Conservation (phyloP, 2,113 vertebrate species). For the Myiagra hebetior region DNA sequence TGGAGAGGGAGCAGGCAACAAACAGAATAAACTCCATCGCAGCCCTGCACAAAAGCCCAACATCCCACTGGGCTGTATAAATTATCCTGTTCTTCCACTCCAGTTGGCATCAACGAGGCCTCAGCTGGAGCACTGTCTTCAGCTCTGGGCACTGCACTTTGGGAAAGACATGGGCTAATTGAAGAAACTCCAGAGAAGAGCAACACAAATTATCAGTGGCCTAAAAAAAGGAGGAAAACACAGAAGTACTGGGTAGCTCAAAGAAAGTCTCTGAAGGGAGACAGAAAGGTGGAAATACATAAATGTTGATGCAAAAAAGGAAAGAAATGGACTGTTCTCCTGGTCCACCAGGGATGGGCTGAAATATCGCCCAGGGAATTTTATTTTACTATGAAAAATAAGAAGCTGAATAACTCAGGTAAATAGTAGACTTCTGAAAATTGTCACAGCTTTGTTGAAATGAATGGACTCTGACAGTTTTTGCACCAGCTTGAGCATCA, state of each 20-base stretch:
- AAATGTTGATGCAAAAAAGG: background rate
- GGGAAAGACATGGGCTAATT: conserved; percentile 41
- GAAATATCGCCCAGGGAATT: background rate
- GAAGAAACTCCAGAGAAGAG: conserved; percentile 41
- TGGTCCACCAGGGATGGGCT: background rate
- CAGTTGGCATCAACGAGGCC: conserved; percentile 50
- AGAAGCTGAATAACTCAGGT: background rate
- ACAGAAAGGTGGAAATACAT: background rate
- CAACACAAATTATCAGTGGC: conserved; percentile 40
- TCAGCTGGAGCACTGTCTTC: conserved; percentile 56
- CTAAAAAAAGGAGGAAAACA: background rate
- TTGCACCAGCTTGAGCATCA: conserved; percentile 26
- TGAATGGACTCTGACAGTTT: conserved; percentile 38
- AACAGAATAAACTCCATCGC: background rate
- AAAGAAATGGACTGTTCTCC: background rate
- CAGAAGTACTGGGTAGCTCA: background rate
- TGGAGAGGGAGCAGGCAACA: background rate
- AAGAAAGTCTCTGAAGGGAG: background rate
- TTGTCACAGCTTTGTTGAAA: conserved; percentile 8
- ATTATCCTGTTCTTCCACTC: conserved; percentile 45
- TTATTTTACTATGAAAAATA: background rate
- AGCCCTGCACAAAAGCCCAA: background rate
- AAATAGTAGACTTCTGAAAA: background rate
- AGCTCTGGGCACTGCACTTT: conserved; percentile 54
- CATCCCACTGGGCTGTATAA: background rate